Evolutionary conservation across 92 coral and sea anemone species (phyloP).

Genomic region (Siderastrea radians): DNA sequence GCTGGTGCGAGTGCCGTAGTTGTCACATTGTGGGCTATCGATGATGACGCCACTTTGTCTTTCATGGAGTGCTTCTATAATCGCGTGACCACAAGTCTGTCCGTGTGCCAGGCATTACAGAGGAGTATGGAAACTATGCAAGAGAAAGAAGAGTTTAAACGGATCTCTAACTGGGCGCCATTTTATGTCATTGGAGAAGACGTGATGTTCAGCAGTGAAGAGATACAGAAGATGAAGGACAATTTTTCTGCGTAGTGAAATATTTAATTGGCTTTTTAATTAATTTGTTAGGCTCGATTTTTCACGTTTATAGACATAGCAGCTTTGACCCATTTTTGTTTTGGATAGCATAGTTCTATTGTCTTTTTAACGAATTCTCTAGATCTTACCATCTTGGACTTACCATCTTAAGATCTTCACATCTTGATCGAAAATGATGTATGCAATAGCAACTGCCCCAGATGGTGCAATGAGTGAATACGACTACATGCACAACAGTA

Average conservation of each 20-base stretch:
- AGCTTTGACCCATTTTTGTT: too few species aligned
- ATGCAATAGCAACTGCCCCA: too few species aligned
- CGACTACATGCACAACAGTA: too few species aligned
- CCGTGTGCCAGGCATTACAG: conserved; percentile 34
- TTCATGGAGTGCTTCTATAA: conserved; percentile 52
- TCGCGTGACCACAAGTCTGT: background rate
- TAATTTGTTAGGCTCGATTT: too few species aligned
- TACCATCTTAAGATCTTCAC: too few species aligned
- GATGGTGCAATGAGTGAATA: too few species aligned
- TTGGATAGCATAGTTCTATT: too few species aligned
- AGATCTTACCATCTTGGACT: too few species aligned
- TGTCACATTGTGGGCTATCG: conserved; percentile 55
- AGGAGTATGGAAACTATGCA: background rate
- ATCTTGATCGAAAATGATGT: too few species aligned
- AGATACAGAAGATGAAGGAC: conserved; percentile 22
- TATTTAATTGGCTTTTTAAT: too few species aligned
- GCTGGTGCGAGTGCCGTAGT: conserved; percentile 64
- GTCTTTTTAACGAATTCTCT: too few species aligned
- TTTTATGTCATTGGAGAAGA: conserved; percentile 47
- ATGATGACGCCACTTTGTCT: conserved; percentile 36
- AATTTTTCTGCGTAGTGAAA: background rate
- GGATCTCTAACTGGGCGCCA: conserved; percentile 52
- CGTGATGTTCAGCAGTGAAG: conserved; percentile 29
- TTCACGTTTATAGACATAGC: too few species aligned
- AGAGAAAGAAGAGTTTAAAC: conserved; percentile 14